phyloP scores from a whole-genome alignment of 2,797 vertebrate species.

The Propithecus perrieri region DNA sequence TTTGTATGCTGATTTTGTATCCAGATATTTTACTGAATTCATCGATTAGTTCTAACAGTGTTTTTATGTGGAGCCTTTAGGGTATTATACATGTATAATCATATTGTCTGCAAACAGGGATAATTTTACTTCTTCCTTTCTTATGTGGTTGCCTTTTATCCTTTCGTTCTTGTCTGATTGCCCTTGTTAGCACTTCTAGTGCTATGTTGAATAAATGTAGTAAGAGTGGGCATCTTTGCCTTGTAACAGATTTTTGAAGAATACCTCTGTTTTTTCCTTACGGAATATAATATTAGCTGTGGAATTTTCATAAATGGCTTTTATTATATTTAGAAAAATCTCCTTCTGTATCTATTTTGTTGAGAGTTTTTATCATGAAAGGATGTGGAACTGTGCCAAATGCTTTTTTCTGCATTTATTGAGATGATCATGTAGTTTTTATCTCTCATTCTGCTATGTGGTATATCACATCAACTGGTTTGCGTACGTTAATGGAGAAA shows the following conservation, averaged over 20 bases:
- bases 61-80: neutral
- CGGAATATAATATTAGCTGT: neutral
- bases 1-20: neutral
- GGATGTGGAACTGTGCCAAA: neutral
- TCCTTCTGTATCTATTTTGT: neutral
- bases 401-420: neutral
- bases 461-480: neutral
- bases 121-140: neutral
- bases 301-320: neutral
- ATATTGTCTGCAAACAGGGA: neutral
- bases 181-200: no score
- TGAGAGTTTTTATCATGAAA: neutral
- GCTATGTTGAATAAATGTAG: rapidly evolving
- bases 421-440: neutral
- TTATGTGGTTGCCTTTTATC: neutral
- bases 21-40: neutral
- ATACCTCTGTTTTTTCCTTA: neutral
- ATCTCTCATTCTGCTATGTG: neutral
- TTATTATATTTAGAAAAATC: neutral
- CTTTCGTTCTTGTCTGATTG: neutral
- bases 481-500: neutral
- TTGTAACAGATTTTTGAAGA: no score
- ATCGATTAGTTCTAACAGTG: neutral
- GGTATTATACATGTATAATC: neutral
- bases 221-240: no score